These are phyloP conservation scores for Hirtodrosophila confusa DNA, from an alignment of 2,888 invertebrate species.

Conservation along the genomic window DNA sequence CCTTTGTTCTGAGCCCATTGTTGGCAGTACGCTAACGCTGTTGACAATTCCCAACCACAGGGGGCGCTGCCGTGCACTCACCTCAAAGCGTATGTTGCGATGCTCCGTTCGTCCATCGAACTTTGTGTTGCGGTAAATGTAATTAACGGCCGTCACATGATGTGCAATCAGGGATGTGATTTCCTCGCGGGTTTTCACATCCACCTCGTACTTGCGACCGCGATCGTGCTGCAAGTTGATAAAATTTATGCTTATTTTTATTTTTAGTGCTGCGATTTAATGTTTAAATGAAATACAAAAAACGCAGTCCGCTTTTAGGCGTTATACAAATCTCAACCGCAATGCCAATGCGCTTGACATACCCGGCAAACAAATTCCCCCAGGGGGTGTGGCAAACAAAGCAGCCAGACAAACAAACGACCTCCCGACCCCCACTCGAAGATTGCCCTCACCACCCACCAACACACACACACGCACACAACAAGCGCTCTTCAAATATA, in stretches of 20 bases:
- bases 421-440: constrained; percentile 27
- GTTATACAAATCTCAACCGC: constrained; percentile 66
- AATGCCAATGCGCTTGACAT: constrained; percentile 66
- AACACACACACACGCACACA: constrained; percentile 21
- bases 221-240: constrained; percentile 88
- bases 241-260: neutral
- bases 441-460: constrained; percentile 17
- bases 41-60: constrained; percentile 32
- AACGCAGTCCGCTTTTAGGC: constrained; percentile 39
- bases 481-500: constrained; percentile 79
- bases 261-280: constrained; percentile 21
- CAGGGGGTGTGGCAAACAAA: constrained; percentile 43
- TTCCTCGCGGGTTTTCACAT: constrained; percentile 97
- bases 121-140: constrained; percentile 97
- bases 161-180: constrained; percentile 98
- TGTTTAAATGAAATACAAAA: constrained; percentile 23
- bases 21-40: constrained; percentile 23
- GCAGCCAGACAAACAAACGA: constrained; percentile 62
- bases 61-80: constrained; percentile 82
- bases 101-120: constrained; percentile 96
- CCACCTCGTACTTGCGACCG: constrained; percentile 88
- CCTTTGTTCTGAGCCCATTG: constrained; percentile 39
- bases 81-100: constrained; percentile 98
- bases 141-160: constrained; percentile 99
- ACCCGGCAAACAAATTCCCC: constrained; percentile 26